phyloP scores from a whole-genome alignment of 1,140 invertebrate species.

The Drosophila sulfurigaster region DNA sequence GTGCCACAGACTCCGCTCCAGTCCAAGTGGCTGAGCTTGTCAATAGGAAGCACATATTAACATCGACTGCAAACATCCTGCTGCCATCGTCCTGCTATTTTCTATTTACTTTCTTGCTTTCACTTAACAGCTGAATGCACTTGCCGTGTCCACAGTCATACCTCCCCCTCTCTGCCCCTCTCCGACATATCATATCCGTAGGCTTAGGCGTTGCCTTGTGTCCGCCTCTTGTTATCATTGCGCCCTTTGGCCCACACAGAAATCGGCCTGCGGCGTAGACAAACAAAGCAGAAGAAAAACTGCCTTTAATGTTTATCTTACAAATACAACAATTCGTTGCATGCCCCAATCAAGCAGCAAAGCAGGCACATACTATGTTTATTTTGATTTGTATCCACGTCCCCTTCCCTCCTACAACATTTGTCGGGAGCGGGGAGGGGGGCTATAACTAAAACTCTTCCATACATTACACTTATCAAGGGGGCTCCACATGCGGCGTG shows the following conservation, averaged over 20 bases:
- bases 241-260: not conserved
- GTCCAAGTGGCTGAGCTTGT: not conserved
- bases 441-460: conserved; percentile 50
- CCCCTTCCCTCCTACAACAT: not conserved
- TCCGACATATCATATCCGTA: conserved; percentile 21
- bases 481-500: conserved; percentile 61
- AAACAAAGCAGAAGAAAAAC: conserved; percentile 48
- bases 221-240: not conserved
- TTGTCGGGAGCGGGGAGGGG: not conserved
- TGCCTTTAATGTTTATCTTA: conserved; percentile 73
- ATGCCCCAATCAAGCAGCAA: conserved; percentile 54
- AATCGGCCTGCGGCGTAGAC: conserved; percentile 28
- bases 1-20: not conserved
- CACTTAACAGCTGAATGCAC: conserved; percentile 51
- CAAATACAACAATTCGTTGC: conserved; percentile 73
- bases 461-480: conserved; percentile 64
- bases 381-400: conserved; percentile 69
- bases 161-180: not conserved
- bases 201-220: conserved; percentile 9
- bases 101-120: conserved; percentile 34
- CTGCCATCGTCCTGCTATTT: conserved; percentile 18
- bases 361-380: conserved; percentile 58
- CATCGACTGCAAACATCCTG: conserved; percentile 3
- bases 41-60: not conserved
- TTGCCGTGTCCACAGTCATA: conserved; percentile 9